Evolutionary conservation across 2,113 vertebrate species (phyloP).

Genomic region (Probosciger aterrimus): DNA sequence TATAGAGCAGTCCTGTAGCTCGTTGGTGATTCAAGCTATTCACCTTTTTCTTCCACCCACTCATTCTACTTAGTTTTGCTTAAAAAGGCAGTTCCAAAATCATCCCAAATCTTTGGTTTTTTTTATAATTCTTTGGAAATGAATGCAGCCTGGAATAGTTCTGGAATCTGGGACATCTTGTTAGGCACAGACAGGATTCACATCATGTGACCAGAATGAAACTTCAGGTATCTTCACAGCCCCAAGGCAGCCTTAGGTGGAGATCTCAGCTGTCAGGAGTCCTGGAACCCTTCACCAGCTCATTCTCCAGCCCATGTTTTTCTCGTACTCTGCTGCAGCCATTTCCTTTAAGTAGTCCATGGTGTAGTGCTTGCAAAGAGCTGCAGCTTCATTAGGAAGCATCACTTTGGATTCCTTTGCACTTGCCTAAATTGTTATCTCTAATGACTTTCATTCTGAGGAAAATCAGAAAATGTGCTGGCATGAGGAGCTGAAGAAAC

Average conservation of each 20-base stretch:
- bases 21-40: background rate
- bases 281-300: background rate
- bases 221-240: background rate
- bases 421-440: background rate
- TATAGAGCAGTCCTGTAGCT: background rate
- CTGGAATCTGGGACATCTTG: background rate
- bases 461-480: background rate
- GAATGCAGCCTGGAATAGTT: background rate
- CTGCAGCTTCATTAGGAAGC: fast-evolving
- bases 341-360: background rate
- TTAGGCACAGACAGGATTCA: background rate
- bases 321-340: background rate
- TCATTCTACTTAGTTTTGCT: background rate
- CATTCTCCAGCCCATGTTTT: fast-evolving
- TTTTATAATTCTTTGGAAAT: background rate
- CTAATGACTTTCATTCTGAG: background rate
- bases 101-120: background rate
- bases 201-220: background rate
- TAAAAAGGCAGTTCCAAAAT: background rate
- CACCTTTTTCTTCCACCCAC: too few species aligned
- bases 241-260: background rate
- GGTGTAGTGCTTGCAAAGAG: background rate
- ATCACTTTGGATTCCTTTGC: background rate
- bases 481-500: background rate
- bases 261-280: background rate